Conservation (phyloP, 2,888 invertebrate genomes). For the Andrena hattorfiana region DNA sequence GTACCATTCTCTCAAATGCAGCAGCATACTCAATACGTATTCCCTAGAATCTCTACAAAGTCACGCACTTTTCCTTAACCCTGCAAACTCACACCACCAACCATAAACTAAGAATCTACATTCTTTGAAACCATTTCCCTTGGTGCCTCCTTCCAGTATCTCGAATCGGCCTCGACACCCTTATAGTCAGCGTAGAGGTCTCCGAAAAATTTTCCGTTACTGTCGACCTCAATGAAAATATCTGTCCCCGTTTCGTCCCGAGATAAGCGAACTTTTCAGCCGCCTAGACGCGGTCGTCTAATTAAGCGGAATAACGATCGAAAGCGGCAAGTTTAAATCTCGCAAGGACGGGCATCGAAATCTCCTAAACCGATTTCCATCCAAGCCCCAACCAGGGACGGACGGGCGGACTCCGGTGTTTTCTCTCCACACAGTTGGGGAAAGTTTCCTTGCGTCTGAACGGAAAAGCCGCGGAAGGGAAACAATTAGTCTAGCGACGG, state of each 20-base stretch:
- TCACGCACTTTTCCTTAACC: too few relatives aligned
- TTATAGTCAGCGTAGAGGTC: background rate
- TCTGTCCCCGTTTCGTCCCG: slow-evolving; percentile 16
- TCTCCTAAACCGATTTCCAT: slow-evolving; percentile 55
- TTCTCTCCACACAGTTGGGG: background rate
- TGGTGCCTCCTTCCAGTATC: too few relatives aligned
- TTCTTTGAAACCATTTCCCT: too few relatives aligned
- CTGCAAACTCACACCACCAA: too few relatives aligned
- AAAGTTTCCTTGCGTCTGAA: slow-evolving; percentile 9
- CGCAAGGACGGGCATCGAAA: slow-evolving; percentile 28
- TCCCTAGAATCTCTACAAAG: too few relatives aligned
- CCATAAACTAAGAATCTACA: too few relatives aligned
- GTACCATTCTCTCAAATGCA: too few relatives aligned
- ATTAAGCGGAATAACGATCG: slow-evolving; percentile 34
- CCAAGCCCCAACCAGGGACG: slow-evolving; percentile 21
- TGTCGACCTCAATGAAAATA: slow-evolving; percentile 19
- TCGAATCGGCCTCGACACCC: background rate
- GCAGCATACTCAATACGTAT: too few relatives aligned
- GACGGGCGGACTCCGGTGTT: background rate
- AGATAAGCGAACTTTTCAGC: slow-evolving; percentile 34
- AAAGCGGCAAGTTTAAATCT: slow-evolving; percentile 49
- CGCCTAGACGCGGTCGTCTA: slow-evolving; percentile 12
- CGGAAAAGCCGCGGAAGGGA: background rate
- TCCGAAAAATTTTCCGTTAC: slow-evolving; percentile 25
- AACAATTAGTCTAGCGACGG: slow-evolving; percentile 31